Evolutionary conservation across 2,797 vertebrate species (phyloP).

Genomic region (Sebastes taczanowskii): DNA sequence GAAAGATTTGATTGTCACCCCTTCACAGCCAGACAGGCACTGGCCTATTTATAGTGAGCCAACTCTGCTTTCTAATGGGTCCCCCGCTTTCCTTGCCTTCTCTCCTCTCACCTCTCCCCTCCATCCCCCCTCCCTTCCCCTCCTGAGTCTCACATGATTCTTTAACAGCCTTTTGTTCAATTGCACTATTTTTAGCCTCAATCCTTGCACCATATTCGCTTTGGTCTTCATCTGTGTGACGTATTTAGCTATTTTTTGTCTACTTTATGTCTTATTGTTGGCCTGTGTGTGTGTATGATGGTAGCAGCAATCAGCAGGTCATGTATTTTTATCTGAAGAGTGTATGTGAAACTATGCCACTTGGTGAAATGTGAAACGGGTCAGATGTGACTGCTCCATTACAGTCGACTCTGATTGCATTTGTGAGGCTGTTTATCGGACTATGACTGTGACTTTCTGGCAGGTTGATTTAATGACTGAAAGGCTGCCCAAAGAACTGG

Average conservation of each 20-base stretch:
- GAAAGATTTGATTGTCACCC: constrained; percentile 73
- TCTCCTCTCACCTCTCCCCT: constrained; percentile 50
- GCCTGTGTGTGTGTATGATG: neutral
- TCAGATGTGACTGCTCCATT: constrained; percentile 17
- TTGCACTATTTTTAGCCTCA: constrained; percentile 57
- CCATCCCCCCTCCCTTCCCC: constrained; percentile 14
- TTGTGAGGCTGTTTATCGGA: constrained; percentile 18
- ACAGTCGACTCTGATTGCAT: neutral
- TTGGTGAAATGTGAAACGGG: constrained; percentile 15
- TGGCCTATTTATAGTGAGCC: constrained; percentile 72
- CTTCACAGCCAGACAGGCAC: constrained; percentile 65
- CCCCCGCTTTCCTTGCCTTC: constrained; percentile 46
- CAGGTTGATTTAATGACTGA: constrained; percentile 31
- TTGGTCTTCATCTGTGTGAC: constrained; percentile 6
- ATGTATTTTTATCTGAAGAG: constrained; percentile 7
- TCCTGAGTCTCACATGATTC: constrained; percentile 57
- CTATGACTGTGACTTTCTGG: constrained; percentile 44
- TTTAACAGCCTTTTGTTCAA: constrained; percentile 52
- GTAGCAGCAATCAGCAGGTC: constrained; percentile 8
- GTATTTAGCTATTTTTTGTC: constrained; percentile 20
- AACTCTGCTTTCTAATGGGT: constrained; percentile 63
- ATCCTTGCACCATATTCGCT: constrained; percentile 19
- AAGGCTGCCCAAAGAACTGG: constrained; percentile 57
- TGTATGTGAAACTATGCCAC: neutral
- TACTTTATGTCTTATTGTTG: neutral